Conservation (phyloP, 2,797 vertebrate genomes). For the Gymnoscopelus microlampas region DNA sequence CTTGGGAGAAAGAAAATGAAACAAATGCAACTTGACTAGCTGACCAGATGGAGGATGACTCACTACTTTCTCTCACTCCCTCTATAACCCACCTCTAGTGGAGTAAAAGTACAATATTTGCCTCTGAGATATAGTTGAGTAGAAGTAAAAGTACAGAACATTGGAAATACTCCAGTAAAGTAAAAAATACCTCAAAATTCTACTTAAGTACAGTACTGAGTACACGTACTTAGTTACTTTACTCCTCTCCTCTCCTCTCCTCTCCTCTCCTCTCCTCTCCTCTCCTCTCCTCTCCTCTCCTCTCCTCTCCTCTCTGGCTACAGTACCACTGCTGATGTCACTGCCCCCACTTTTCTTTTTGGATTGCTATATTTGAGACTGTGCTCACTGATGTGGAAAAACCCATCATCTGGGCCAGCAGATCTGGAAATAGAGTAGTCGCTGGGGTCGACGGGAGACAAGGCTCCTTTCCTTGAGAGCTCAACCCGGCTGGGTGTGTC, state of each 20-base stretch:
- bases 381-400: slow-evolving; percentile 84
- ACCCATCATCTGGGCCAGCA: slow-evolving; percentile 87
- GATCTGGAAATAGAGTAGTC: slow-evolving; percentile 86
- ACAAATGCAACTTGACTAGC: slow-evolving; percentile 55
- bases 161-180: too few relatives aligned
- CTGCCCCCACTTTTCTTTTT: slow-evolving; percentile 74
- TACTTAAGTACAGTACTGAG: too few relatives aligned
- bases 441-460: slow-evolving; percentile 74
- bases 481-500: slow-evolving; percentile 64
- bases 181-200: too few relatives aligned
- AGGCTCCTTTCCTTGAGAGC: slow-evolving; percentile 61
- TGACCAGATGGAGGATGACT: slow-evolving; percentile 77
- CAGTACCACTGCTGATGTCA: slow-evolving; percentile 36
- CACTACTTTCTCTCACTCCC: slow-evolving; percentile 65
- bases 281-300: slow-evolving; percentile 13
- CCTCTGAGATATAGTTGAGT: slow-evolving; percentile 33
- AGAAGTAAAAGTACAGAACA: too few relatives aligned
- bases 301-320: slow-evolving; percentile 20
- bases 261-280: slow-evolving; percentile 50
- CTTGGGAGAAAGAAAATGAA: too few relatives aligned
- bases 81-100: slow-evolving; percentile 14
- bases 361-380: slow-evolving; percentile 83
- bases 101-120: too few relatives aligned
- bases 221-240: too few relatives aligned
- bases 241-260: slow-evolving; percentile 58